A percentile compares a stretch with the other conserved stretches of the same genome.
Evolutionary conservation across 2,797 vertebrate genomes (phyloP).

Genomic region (Peromyscus melanophrys): DNA sequence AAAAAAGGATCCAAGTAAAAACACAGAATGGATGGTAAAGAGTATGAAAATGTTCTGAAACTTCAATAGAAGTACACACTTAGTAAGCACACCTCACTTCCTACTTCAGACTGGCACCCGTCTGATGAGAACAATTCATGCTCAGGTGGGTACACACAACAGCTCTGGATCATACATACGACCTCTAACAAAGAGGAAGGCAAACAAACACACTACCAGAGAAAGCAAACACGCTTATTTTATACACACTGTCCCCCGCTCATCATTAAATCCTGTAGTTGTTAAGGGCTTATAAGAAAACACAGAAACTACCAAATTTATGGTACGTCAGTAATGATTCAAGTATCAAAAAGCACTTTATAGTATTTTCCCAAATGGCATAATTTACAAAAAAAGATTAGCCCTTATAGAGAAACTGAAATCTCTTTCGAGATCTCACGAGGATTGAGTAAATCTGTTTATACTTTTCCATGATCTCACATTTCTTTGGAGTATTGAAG

Average conservation of each 20-base stretch:
- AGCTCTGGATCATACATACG: background rate
- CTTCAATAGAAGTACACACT: conserved; percentile 7
- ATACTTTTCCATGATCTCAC: background rate
- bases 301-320: conserved; percentile 7
- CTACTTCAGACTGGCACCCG: background rate
- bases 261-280: background rate
- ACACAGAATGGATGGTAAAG: background rate
- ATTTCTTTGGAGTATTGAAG: background rate
- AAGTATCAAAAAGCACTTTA: conserved; percentile 9
- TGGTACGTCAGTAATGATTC: background rate
- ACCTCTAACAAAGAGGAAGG: background rate
- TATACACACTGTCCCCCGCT: background rate
- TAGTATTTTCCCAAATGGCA: background rate
- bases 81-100: background rate
- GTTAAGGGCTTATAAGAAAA: background rate
- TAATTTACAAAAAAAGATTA: conserved; percentile 34
- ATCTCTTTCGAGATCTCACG: background rate
- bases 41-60: background rate
- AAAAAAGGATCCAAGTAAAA: background rate
- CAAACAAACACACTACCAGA: background rate
- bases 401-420: background rate
- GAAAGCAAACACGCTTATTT: conserved; percentile 1
- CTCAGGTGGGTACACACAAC: background rate
- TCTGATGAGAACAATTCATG: background rate
- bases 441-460: background rate